Base-by-base conservation (phyloP, 2,113 vertebrate genomes). In the Melierax canorus region DNA sequence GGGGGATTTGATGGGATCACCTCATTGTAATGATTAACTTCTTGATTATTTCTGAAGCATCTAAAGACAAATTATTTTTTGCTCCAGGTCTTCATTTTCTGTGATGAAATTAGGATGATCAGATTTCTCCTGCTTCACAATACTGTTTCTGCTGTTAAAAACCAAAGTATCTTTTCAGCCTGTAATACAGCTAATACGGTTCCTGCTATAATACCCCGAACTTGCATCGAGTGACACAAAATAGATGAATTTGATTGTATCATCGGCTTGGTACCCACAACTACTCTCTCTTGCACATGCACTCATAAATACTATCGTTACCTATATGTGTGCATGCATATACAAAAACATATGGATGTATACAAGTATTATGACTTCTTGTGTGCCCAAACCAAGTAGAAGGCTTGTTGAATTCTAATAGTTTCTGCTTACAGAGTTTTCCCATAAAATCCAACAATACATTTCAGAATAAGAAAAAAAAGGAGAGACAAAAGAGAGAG, bases 401-500 rank as follows among this genome's bases (percentile, higher is more conserved):
- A 5, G 15, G 48, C 53, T 95, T 4, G 2, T 27, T 90, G 91
- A 90, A 91, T 86, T 91, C 48, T 89, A 66, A 66, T 20, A 82
- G 75, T 92, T 94, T 91, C 55, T 83, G 71, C 74, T 73, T 92
- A 38, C 78, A 90, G 92, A 83, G 32, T 56, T 93, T 72, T 92
- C 58, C 71, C 63, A 83, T 91, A 95, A 95, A 90, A 93, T 62
- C 62, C 74, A 76, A 74, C 53, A 79, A 75, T 89, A 88, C 36
- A 29, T 88, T 94, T 95, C 73, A 94, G 85, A 87, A 66, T 85
- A 93, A 68, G 45, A 91, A 82, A 83, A 48, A 91, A 96, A 80
- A 51, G 38, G n/a, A 94, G 86, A 91, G 24, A 93, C 73, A 90
- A 94, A 89, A 77, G 41, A 92, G 78, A 86, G 73, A 81, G 66